Conservation (phyloP, 1,140 invertebrate genomes). For the Sinella curviseta region DNA sequence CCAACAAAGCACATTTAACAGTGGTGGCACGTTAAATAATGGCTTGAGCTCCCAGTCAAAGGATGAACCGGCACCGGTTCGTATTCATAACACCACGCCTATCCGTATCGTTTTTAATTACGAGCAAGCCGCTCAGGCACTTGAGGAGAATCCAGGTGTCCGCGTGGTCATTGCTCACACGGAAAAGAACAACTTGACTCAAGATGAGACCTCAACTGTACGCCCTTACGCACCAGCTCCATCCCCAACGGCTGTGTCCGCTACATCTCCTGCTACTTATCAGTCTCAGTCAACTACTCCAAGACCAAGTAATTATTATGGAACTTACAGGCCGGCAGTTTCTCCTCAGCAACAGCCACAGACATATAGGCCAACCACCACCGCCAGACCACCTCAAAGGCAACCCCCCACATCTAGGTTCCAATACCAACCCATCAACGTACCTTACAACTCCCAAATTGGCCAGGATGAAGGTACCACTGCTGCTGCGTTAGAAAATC, state of each 20-base stretch:
- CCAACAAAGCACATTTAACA: not conserved
- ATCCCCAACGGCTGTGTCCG: not conserved
- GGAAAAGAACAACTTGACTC: not conserved
- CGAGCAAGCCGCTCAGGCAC: not conserved
- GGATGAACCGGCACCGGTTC: not conserved
- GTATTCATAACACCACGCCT: not conserved
- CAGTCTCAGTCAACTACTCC: not conserved
- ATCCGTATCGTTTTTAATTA: constrained; percentile 11
- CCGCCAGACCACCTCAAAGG: not conserved
- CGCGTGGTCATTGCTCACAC: not conserved
- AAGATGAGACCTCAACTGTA: not conserved
- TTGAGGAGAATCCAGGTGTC: not conserved
- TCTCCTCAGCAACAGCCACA: too few species aligned
- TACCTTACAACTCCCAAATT: not conserved
- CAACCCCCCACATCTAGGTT: not conserved
- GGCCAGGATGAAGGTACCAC: not conserved
- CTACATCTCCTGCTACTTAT: not conserved
- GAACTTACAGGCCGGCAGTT: too few species aligned
- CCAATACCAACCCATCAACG: not conserved
- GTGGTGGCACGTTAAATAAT: not conserved
- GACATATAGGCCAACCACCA: not conserved
- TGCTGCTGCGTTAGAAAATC: not conserved
- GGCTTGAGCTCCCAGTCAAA: not conserved
- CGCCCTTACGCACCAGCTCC: not conserved
- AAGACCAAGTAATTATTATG: not conserved